Evolutionary conservation across 2,888 invertebrate genomes (phyloP), one percentile per base, ranked within the genome.

Genomic region (Mylabris sibirica): DNA sequence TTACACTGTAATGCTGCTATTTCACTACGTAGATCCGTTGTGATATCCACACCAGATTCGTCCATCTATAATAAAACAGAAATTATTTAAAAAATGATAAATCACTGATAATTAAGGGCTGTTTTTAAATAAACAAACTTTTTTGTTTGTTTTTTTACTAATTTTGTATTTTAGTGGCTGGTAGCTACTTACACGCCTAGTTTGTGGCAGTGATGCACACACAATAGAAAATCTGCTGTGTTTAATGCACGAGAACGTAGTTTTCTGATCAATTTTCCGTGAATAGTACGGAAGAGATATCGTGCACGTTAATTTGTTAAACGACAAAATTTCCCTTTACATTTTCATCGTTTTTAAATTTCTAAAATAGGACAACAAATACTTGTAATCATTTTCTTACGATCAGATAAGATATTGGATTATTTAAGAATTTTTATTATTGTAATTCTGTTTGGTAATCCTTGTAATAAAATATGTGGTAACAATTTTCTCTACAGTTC

Each of bases 1-100:
- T 95, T 95, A 83, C 94, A 95, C 80, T 93, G 93, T 61, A 94
- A 86, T 2, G 91, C 95, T 20, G 95, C 95, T 75, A 95, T 85
- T 84, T 95, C 95, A 84, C 95, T 95, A 75, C 93, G 89, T 70
- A 95, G 85, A 11, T 92, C 88, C 44, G 94, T 94, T 34, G 92
- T 88, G 75, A 93, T 84, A 83, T 94, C 94, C 80, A 84, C 79
- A 60, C 83, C 84, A 41, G 87, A 86, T 75, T 88, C 85, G 71
- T 89, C 89, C 89, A 89, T 88, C 89, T 90, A 82, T 67, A 82
- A 78, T 22, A 26, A 5, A 49, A 2, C 5, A 60, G 2, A 34
- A 41, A 63, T 64, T 38, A 17, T 35, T 26, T 35, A 26, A 35
- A 17, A 62, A 53, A 41, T 20, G 57, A 24, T 17, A 35, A 34